Base-by-base conservation (phyloP, 1,140 invertebrate genomes). In the Heliothis subflexa region DNA sequence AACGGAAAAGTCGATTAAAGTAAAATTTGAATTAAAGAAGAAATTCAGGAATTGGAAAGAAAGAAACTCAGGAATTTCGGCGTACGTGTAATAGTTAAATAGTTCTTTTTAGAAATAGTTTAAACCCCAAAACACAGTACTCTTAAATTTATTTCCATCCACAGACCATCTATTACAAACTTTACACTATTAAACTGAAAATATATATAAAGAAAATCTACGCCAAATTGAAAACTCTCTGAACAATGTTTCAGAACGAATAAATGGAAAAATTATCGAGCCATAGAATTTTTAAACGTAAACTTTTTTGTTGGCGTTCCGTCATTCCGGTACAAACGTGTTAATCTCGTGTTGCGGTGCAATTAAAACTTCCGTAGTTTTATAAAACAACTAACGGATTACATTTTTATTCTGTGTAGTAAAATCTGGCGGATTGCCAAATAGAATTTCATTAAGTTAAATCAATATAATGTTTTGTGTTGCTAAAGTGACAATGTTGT, bases 271-370 rank as follows among this genome's bases (percentile, higher is more conserved):
- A 68, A 49, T 18, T 7, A 45, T 21, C 21, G 21, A 49, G 64
- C 10, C 47, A 64, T 47, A 64, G 61, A 50, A 14, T 25, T 68
- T 61, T 49, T 49, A 50, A 68, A 28, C 64, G 47, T 16, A 50
- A 68, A n/a, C 33, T 68, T 68, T 68, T 68, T 68, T 21, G 16
- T 68, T 13, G 47, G 16, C 50, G 45, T 61, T 64, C 33, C n/a
- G 59, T 28, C 14, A 40, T 12, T 49, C 28, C 64, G 47, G n/a
- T 45, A 68, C 18, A 21, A 50, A 49, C 21, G 64, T 68, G 64
- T 68, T 50, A 68, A 68, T 68, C 64, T 50, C 64, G 47, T 68
- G 64, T 68, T 50, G 47, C 18, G 2, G 64, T 68, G 64, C 47
- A 68, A 50, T 68, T 64, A 64, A 64, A 64, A 47, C 33, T 64